Conservation (phyloP, 1,140 invertebrate genomes). For the Himalopsyche phryganea region DNA sequence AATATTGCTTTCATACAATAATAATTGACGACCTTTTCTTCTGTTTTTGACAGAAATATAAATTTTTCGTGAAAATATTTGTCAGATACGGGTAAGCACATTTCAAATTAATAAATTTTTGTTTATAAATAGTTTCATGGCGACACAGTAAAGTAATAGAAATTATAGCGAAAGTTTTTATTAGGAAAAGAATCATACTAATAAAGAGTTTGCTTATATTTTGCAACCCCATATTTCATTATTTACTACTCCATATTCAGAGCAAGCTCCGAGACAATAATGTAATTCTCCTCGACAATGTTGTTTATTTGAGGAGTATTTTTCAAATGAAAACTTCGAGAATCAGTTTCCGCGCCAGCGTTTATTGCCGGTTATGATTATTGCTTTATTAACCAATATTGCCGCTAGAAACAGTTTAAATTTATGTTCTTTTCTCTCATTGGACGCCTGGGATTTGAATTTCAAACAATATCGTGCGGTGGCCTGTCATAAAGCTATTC, state of each 20-base stretch:
- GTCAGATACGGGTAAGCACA: too few relatives aligned
- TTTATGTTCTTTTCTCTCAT: slow-evolving; percentile 29
- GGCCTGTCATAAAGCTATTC: slow-evolving; percentile 29
- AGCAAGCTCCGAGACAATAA: not conserved
- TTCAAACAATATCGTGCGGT: slow-evolving; percentile 33
- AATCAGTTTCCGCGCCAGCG: not conserved
- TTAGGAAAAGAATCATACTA: not conserved
- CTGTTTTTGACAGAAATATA: too few relatives aligned
- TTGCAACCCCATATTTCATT: not conserved
- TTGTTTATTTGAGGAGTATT: slow-evolving; percentile 16
- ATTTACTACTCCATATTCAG: not conserved
- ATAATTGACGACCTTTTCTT: too few relatives aligned
- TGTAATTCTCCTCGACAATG: slow-evolving; percentile 7
- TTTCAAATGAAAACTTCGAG: slow-evolving; percentile 7
- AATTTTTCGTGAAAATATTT: too few relatives aligned
- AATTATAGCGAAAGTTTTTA: too few relatives aligned
- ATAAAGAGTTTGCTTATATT: not conserved
- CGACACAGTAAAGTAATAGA: too few relatives aligned
- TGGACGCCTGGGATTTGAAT: slow-evolving; percentile 28
- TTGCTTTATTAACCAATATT: slow-evolving; percentile 37
- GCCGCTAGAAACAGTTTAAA: slow-evolving; percentile 25
- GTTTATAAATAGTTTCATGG: too few relatives aligned
- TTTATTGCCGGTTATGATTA: slow-evolving; percentile 34
- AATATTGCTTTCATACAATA: too few relatives aligned
- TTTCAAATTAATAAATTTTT: too few relatives aligned